These are phyloP conservation scores for Enteromius fasciolatus DNA, from an alignment of 2,797 vertebrate species.

Conservation along the genomic window DNA sequence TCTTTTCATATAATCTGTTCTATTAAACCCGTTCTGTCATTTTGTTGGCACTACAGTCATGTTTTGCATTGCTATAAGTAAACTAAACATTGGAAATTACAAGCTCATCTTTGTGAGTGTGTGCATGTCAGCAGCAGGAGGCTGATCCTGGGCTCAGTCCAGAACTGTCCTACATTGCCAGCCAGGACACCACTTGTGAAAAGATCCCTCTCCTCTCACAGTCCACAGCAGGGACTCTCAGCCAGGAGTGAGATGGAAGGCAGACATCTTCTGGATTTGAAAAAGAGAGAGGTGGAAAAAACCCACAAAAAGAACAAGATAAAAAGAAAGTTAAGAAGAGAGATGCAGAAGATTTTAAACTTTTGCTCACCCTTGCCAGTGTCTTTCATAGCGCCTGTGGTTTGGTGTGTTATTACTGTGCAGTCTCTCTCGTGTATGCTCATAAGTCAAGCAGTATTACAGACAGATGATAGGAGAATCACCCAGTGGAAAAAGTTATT, in stretches of 20 bases:
- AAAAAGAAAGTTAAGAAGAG: conserved; percentile 58
- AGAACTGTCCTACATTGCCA: conserved; percentile 33
- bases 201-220: conserved; percentile 13
- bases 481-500: conserved; percentile 19
- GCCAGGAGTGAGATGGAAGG: conserved; percentile 48
- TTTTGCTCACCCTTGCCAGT: not conserved
- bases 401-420: not conserved
- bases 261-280: conserved; percentile 57
- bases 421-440: not conserved
- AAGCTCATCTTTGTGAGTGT: not conserved
- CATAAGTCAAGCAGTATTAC: conserved; percentile 1
- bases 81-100: not conserved
- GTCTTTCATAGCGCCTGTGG: not conserved
- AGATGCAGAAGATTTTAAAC: conserved; percentile 43
- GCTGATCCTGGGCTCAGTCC: conserved; percentile 5
- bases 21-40: not conserved
- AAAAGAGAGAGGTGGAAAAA: conserved; percentile 47
- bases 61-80: not conserved
- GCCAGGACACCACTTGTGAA: conserved; percentile 36
- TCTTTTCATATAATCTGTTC: not conserved
- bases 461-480: conserved; percentile 8
- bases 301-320: conserved; percentile 38
- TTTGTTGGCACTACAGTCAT: not conserved
- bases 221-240: conserved; percentile 13
- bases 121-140: not conserved